phyloP scores from a whole-genome alignment of 2,113 vertebrate genomes.

The Sceloporus tristichus region DNA sequence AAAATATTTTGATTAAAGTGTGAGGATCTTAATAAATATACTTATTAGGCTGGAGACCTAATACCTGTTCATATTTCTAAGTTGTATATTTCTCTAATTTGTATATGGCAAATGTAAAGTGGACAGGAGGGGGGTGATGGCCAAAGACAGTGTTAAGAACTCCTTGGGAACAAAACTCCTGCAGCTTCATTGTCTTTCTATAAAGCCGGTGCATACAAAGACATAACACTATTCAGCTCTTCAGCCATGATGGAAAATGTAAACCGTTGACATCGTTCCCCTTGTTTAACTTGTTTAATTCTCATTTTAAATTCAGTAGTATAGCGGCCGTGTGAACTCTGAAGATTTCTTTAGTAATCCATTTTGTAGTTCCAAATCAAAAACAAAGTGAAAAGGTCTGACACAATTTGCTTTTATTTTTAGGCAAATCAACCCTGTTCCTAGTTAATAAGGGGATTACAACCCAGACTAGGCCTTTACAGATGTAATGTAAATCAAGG shows the following conservation, averaged over 20 bases:
- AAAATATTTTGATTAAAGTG: conserved; percentile 81
- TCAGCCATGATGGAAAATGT: conserved; percentile 82
- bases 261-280: conserved; percentile 80
- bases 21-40: conserved; percentile 50
- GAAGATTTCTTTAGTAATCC: conserved; percentile 92
- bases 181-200: conserved; percentile 81
- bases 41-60: conserved; percentile 51
- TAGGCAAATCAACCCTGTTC: conserved; percentile 91
- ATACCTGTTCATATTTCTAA: conserved; percentile 48
- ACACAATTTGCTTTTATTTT: conserved; percentile 95
- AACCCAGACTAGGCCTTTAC: conserved; percentile 92
- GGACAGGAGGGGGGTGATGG: conserved; percentile 66
- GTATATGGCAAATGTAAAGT: conserved; percentile 65
- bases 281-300: conserved; percentile 89
- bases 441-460: conserved; percentile 99
- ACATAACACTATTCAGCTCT: conserved; percentile 75
- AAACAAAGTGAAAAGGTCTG: conserved; percentile 95
- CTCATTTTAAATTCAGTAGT: conserved; percentile 90
- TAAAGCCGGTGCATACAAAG: conserved; percentile 82
- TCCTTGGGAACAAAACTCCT: conserved; percentile 83
- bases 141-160: conserved; percentile 75
- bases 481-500: conserved; percentile 89
- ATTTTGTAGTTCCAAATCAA: conserved; percentile 95
- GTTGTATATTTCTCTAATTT: conserved; percentile 26
- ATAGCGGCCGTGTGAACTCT: conserved; percentile 85